Evolutionary conservation across 1,140 invertebrate genomes (phyloP).

Genomic region (Bombus difficillimus): DNA sequence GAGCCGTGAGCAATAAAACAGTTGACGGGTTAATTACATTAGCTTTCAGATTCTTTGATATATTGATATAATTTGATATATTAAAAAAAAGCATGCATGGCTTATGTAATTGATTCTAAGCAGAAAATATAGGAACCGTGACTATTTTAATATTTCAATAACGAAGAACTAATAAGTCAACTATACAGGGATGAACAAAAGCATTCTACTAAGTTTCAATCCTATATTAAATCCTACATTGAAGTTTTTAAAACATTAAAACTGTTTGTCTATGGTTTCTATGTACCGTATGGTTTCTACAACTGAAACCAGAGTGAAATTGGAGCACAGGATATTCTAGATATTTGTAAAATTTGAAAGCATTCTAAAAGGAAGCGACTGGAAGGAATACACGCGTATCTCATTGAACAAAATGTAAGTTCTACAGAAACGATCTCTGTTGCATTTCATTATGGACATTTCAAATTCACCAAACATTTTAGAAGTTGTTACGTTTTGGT

Average conservation of each 20-base stretch:
- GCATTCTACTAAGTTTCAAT: neutral
- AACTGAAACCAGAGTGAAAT: neutral
- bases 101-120: neutral
- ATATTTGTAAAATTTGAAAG: neutral
- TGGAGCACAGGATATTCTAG: neutral
- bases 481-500: neutral
- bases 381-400: neutral
- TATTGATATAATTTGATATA: no score
- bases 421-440: neutral
- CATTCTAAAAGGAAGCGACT: neutral
- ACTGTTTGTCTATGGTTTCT: no score
- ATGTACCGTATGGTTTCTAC: no score
- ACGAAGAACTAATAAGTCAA: no score
- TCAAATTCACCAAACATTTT: neutral
- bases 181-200: neutral
- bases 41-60: neutral
- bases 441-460: neutral
- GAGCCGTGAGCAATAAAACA: neutral
- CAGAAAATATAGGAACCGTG: neutral
- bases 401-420: neutral
- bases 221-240: neutral
- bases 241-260: neutral
- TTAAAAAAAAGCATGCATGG: neutral
- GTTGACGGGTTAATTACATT: constrained; percentile 20
- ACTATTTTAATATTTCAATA: no score